Base-by-base conservation (phyloP, 2,888 invertebrate species). In the Agapostemon virescens region DNA sequence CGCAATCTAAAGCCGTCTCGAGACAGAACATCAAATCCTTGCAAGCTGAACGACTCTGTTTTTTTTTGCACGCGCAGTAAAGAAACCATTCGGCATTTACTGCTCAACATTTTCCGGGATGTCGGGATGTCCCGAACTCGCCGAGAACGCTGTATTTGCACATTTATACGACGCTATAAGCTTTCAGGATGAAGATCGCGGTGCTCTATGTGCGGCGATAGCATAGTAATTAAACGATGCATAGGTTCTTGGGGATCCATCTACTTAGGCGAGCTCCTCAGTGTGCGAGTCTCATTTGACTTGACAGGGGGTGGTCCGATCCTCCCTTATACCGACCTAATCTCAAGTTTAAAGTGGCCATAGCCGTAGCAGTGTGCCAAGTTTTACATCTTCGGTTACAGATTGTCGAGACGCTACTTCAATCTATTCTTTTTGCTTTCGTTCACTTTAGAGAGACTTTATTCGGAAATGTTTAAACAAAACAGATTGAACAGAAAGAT, bases 291-390 rank as follows among this genome's bases (percentile, higher is more conserved):
- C 55, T 55, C 55, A 55, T 55, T 55, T 55, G 55, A 26, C 55
- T 55, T 55, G 55, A 55, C 55, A 26, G 55, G 15, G 26, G 52
- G 6, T 26, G 52, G 23, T 26, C 52, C 15, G 52, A 55, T 55
- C 23, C 1, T 26, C 26, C 7, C 55, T 26, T 55, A 55, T 26
- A 26, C 55, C 26, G 26, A 26, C 15, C 55, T 55, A 55, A 55
- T 55, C 15, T 26, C 55, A 55, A 55, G 55, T 55, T 55, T 55
- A 55, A 55, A 55, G 26, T 55, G 55, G 55, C 55, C 26, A 15
- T 55, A 15, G 15, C 2, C 52, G 6, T 26, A 7, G 26, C 15
- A 26, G 55, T 2, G 55, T 17, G 55, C 26, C 26, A 26, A 26
- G 26, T 55, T 55, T 26, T 26, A 55, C 55, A 26, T 17, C 15